A percentile compares a stretch with the other conserved stretches of the same genome.
Conservation (phyloP, 2,113 vertebrate species). For the Thomomys bottae region DNA sequence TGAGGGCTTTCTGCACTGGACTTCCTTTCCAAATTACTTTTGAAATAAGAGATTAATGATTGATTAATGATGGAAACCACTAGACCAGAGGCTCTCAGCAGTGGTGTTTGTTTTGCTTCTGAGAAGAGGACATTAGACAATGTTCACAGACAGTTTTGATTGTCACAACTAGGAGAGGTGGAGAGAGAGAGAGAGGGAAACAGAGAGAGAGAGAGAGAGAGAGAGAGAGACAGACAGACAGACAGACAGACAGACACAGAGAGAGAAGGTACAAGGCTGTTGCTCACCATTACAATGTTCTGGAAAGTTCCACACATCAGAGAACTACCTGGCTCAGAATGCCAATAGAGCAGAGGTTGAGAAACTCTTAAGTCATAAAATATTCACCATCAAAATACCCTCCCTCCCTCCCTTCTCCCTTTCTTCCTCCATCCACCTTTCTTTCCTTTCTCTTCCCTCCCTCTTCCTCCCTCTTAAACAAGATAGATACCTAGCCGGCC, state of each 20-base stretch:
- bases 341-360: neutral
- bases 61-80: neutral
- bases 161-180: neutral
- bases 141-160: neutral
- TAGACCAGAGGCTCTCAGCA: neutral
- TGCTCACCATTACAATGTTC: neutral
- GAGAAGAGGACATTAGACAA: neutral
- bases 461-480: neutral
- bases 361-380: too few relatives aligned
- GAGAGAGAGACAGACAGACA: too few relatives aligned
- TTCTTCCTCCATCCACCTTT: neutral
- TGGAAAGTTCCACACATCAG: neutral
- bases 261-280: neutral
- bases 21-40: neutral
- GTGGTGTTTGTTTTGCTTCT: neutral
- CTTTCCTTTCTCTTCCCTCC: neutral
- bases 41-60: neutral
- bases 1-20: neutral
- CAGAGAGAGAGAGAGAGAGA: too few relatives aligned
- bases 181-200: too few relatives aligned
- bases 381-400: neutral
- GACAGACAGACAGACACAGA: too few relatives aligned
- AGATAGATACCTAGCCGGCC: neutral
- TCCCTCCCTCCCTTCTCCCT: neutral
- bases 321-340: neutral